Base-by-base conservation (phyloP, 2,113 vertebrate genomes). In the Tachysurus fulvidraco region DNA sequence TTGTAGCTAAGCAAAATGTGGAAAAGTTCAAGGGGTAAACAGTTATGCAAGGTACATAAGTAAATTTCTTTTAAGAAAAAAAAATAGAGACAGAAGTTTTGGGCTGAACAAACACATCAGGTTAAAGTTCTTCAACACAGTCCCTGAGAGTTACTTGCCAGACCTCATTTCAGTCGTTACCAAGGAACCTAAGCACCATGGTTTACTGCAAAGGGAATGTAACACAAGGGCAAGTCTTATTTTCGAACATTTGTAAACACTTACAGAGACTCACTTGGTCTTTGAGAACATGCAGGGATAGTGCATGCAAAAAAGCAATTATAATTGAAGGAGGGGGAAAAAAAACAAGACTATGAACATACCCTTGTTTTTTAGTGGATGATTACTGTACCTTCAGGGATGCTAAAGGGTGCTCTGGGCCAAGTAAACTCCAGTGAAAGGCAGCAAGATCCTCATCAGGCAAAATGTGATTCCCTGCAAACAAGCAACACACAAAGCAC, bases 371-470 rank as follows among this genome's bases (percentile, higher is more conserved):
- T 21, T 71, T 13, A 60, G 16, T 19, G 14, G 55, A 74, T 11
- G 76, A 41, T 77, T 81, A 87, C 50, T 86, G 88, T 97, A 99
- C 98, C 97, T 99, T 99, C 90, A 99, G 92, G 91, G 97, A 98
- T 92, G 97, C 97, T 95, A 99, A 94, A 88, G 98, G 98, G 92
- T 99, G 98, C 88, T 99, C 97, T 94, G 98, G 97, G 92, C 98
- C 97, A 86, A 99, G 97, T 95, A 99, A 96, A 95, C 96, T 98
- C 98, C 98, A 98, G 93, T 99, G 97, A 95, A 99, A 99, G 91
- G 97, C 97, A 94, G 98, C 97, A 94, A 99, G 95, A 96, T 99
- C 98, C 96, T 99, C 98, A 96, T 99, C 97, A 92, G 97, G 97
- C 94, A 99, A 95, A 95, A 99, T 97, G 95, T 98, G 97, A 93